Evolutionary conservation across 2,888 invertebrate genomes (phyloP), one percentile per base, ranked within the genome.

Genomic region (Rhagonycha fulva): DNA sequence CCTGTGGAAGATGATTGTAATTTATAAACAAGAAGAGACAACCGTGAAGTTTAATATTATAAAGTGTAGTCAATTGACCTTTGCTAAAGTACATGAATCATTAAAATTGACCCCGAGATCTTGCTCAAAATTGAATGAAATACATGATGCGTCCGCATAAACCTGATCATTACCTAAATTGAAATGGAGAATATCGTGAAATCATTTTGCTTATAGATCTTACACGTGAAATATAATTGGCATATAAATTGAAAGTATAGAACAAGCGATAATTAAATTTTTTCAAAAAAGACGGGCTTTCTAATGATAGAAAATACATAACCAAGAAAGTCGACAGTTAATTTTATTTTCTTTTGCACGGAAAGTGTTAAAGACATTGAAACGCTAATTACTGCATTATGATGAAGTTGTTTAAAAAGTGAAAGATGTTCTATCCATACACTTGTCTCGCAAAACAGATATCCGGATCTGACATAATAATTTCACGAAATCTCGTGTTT

Each of bases 31-130:
- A 72, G 71, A 67, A 70, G 61, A 61, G 26, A 62, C 19, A 23
- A 61, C 66, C 63, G 26, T 71, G 62, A 72, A 72, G 47, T 72
- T 47, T 72, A 72, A 72, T 62, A 26, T 24, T 60, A 68, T 47
- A 67, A 72, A 68, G 68, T 24, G 47, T 72, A 61, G 28, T 61
- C 72, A 72, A 72, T 72, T 72, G 61, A 72, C 72, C 72, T 68
- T 47, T 60, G 24, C 30, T 67, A 67, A 72, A 47, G 30, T 23
- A 19, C 19, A 66, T 72, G 72, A 72, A 68, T 72, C 72, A 72
- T 68, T 72, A 26, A 68, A 68, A 30, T 72, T 72, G 72, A 72
- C 72, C 72, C 67, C 72, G 24, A 61, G 47, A 23, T n/a, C 47
- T 47, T 61, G 47, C 67, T 72, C 68, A 68, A 68, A 66, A 61